A percentile compares a stretch with the other conserved stretches of the same genome.
These are phyloP conservation scores for Clunio marinus DNA, from an alignment of 2,888 invertebrate genomes.

Conservation along the genomic window DNA sequence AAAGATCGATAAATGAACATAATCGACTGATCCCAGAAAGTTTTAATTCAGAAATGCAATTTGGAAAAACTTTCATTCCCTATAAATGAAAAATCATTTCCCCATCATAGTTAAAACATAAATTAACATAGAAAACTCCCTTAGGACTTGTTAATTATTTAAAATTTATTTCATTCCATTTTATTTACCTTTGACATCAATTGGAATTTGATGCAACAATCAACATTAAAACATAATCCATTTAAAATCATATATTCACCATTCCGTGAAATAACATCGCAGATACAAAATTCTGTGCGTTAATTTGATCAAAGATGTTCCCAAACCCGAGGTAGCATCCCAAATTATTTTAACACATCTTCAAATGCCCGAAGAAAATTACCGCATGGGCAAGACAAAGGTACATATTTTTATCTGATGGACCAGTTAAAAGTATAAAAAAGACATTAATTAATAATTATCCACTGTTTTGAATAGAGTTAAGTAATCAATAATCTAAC, in stretches of 20 bases:
- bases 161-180: background rate
- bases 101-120: too few relatives aligned
- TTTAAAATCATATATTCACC: background rate
- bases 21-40: background rate
- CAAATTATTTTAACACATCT: conserved; percentile 75
- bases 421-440: conserved; percentile 34
- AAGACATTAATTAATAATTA: background rate
- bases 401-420: conserved; percentile 55
- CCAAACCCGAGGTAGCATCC: conserved; percentile 72
- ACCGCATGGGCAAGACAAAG: conserved; percentile 93
- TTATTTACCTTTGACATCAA: background rate
- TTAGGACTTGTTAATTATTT: background rate
- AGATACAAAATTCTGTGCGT: conserved; percentile 99
- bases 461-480: too few relatives aligned
- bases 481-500: too few relatives aligned
- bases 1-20: background rate
- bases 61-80: conserved; percentile 3
- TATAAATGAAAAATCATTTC: too few relatives aligned
- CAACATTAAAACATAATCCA: background rate
- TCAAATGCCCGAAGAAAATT: conserved; percentile 88
- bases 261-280: conserved; percentile 53
- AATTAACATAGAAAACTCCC: background rate
- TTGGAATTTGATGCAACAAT: background rate
- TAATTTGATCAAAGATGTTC: conserved; percentile 71
- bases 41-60: background rate